Conservation (phyloP, 2,113 vertebrate species). For the Mugil cephalus region DNA sequence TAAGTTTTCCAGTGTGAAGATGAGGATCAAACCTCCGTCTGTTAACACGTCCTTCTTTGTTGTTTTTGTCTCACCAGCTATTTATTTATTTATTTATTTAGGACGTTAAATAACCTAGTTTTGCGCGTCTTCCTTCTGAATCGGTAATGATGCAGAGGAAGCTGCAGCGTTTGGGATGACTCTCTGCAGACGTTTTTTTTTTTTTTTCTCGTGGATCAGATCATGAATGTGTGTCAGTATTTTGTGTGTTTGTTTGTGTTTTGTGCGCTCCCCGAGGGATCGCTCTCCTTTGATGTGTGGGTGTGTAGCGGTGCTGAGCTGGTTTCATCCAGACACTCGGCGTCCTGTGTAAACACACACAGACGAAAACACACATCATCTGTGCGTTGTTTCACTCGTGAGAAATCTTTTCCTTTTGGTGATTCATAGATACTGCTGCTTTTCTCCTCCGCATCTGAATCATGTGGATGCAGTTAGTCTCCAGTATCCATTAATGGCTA, state of each 20-base stretch:
- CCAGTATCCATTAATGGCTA: not conserved
- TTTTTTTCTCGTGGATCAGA: conserved; percentile 13
- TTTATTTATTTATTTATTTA: conserved; percentile 59
- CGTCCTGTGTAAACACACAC: conserved; percentile 32
- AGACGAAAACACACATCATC: not conserved
- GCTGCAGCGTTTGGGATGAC: conserved; percentile 12
- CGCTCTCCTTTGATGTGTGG: conserved; percentile 55
- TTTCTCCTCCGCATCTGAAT: not conserved
- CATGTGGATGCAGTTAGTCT: not conserved
- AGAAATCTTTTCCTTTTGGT: conserved; percentile 18
- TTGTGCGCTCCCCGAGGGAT: conserved; percentile 30
- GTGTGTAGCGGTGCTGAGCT: conserved; percentile 40
- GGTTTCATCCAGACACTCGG: conserved; percentile 46
- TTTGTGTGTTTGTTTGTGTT: conserved; percentile 1
- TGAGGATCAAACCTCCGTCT: conserved; percentile 8
- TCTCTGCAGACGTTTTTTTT: conserved; percentile 4
- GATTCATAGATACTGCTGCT: conserved; percentile 18
- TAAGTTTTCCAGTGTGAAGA: not conserved
- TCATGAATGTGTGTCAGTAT: conserved; percentile 7
- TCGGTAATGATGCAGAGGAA: conserved; percentile 46
- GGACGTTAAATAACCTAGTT: conserved; percentile 10
- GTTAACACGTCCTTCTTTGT: not conserved
- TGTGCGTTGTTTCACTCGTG: conserved; percentile 6
- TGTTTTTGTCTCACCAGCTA: conserved; percentile 5
- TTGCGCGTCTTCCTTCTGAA: conserved; percentile 32